These are phyloP conservation scores for Siderastrea radians DNA, from an alignment of 92 coral and sea anemone genomes.

Conservation along the genomic window DNA sequence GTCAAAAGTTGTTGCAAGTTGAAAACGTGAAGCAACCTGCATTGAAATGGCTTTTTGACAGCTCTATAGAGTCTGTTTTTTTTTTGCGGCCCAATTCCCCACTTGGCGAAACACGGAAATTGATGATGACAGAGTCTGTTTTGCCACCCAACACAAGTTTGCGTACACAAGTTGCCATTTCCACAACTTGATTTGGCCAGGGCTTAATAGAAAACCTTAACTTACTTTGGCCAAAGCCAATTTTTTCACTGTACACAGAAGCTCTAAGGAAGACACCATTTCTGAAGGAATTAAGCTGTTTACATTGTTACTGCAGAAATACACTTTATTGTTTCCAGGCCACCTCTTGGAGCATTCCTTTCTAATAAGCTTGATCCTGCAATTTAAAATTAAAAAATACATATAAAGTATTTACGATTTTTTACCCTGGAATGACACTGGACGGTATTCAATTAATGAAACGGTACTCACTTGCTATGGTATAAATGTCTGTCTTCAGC, in stretches of 20 bases:
- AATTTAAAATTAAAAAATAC: background rate
- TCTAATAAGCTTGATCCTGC: conserved; percentile 42
- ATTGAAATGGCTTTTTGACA: no score
- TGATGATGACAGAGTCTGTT: no score
- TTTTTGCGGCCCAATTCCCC: no score
- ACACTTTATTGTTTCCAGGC: conserved; percentile 59
- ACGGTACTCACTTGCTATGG: conserved; percentile 42
- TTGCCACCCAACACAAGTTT: no score
- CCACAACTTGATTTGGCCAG: no score
- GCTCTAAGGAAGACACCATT: conserved; percentile 32
- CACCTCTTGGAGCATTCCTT: conserved; percentile 44
- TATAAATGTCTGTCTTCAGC: conserved; percentile 28
- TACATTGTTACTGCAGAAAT: conserved; percentile 30
- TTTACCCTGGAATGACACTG: background rate
- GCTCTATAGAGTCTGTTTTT: no score
- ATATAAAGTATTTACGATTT: background rate
- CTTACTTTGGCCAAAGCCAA: conserved; percentile 64
- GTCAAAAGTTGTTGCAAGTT: no score
- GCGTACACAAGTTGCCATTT: no score
- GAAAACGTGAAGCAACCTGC: no score
- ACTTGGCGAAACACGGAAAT: no score
- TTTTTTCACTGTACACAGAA: conserved; percentile 30
- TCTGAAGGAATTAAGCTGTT: conserved; percentile 54
- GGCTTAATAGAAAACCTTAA: background rate
- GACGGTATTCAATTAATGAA: background rate